These are phyloP conservation scores for Sinella curviseta DNA, from an alignment of 1,140 invertebrate genomes.

Conservation along the genomic window DNA sequence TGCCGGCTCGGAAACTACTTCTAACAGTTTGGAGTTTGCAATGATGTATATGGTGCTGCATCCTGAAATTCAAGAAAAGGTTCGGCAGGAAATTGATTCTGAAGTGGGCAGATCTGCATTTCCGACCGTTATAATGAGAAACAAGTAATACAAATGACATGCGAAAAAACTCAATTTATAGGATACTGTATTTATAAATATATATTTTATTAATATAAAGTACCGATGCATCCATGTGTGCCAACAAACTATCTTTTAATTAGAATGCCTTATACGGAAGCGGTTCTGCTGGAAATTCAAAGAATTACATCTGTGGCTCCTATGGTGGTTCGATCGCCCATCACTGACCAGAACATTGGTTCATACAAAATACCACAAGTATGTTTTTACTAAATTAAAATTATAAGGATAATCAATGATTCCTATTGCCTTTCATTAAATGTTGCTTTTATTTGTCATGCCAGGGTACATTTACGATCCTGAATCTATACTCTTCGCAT, in stretches of 20 bases:
- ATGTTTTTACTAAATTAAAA: constrained; percentile 28
- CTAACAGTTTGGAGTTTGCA: constrained; percentile 72
- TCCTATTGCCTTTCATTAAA: neutral
- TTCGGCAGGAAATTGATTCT: constrained; percentile 75
- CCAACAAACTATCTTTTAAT: neutral
- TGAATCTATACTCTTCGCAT: constrained; percentile 73
- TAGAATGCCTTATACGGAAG: constrained; percentile 47
- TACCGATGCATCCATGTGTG: too few species aligned
- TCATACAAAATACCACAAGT: constrained; percentile 17
- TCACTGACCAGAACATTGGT: constrained; percentile 1
- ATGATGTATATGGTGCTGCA: constrained; percentile 75
- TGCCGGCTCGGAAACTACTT: constrained; percentile 74
- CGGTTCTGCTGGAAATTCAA: constrained; percentile 40
- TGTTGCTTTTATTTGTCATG: neutral
- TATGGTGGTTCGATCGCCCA: constrained; percentile 25
- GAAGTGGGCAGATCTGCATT: constrained; percentile 68
- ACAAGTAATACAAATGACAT: constrained; percentile 68
- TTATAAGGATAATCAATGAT: neutral
- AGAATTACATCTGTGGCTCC: constrained; percentile 38
- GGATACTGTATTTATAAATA: neutral
- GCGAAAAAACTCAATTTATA: neutral
- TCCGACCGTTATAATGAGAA: constrained; percentile 68
- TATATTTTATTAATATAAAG: too few species aligned
- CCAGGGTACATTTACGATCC: constrained; percentile 77
- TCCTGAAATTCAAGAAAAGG: constrained; percentile 75